Percentiles rank a stretch among this genome's conserved stretches.
Conservation (phyloP, 1,140 invertebrate genomes). For the Drosophila ercepeae region DNA sequence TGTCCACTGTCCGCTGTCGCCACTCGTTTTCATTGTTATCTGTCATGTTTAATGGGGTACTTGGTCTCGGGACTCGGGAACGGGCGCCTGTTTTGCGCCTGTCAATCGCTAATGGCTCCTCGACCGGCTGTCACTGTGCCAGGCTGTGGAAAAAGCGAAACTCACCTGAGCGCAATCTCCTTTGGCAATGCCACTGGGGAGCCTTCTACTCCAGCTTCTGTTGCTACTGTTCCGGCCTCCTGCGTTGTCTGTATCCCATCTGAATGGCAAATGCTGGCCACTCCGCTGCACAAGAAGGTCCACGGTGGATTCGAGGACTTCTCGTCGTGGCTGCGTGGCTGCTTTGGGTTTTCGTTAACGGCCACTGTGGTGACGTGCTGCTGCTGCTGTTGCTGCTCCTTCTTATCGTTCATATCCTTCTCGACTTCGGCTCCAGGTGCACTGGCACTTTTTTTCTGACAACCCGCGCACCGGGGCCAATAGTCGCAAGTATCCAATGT, state of each 20-base stretch:
- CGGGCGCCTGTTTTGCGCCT: constrained; percentile 2
- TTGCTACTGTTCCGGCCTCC: not conserved
- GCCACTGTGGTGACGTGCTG: constrained; percentile 49
- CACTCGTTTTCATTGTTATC: constrained; percentile 39
- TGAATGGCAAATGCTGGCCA: constrained; percentile 17
- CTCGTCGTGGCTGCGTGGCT: not conserved
- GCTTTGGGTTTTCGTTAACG: constrained; percentile 41
- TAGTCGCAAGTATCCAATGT: constrained; percentile 65
- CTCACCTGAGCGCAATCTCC: constrained; percentile 32
- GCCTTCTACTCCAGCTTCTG: not conserved
- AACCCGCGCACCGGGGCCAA: constrained; percentile 76
- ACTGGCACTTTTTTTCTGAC: constrained; percentile 26
- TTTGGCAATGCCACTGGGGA: not conserved
- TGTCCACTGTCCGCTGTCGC: constrained; percentile 30
- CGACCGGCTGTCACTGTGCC: constrained; percentile 7
- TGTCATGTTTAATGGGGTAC: constrained; percentile 28
- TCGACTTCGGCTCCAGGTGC: not conserved
- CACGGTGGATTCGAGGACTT: constrained; percentile 37
- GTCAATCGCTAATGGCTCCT: constrained; percentile 32
- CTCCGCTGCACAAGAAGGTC: constrained; percentile 65
- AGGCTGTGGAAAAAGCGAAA: constrained; percentile 3
- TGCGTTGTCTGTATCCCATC: not conserved
- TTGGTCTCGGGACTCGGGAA: constrained; percentile 8
- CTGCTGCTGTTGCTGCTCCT: constrained; percentile 9
- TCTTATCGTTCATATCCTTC: not conserved